These are phyloP conservation scores for Neosilurus hyrtlii DNA, from an alignment of 2,797 vertebrate genomes.

Conservation along the genomic window DNA sequence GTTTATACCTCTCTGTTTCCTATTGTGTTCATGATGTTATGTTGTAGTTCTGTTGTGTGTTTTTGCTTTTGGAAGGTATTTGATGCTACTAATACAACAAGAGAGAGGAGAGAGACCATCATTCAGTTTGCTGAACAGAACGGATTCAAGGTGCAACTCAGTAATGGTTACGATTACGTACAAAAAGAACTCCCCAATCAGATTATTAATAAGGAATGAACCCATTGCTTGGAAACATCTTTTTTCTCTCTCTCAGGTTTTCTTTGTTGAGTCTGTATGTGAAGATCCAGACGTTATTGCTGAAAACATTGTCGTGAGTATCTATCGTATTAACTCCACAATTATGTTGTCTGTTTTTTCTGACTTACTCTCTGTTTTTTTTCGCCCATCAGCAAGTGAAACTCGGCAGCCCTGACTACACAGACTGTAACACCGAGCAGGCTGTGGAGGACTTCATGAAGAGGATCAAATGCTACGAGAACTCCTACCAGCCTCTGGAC, in stretches of 20 bases:
- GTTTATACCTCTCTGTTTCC: not conserved
- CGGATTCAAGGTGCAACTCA: conserved; percentile 84
- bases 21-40: not conserved
- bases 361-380: not conserved
- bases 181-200: not conserved
- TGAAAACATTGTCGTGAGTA: conserved; percentile 94
- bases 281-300: conserved; percentile 97
- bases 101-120: conserved; percentile 92
- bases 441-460: conserved; percentile 95
- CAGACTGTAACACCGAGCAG: conserved; percentile 89
- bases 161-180: not conserved
- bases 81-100: conserved; percentile 97
- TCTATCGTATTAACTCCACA: not conserved
- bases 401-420: conserved; percentile 92
- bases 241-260: conserved; percentile 73
- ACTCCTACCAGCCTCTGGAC: conserved; percentile 89
- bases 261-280: conserved; percentile 97
- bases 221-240: too few species aligned
- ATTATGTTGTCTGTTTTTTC: not conserved
- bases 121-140: conserved; percentile 93
- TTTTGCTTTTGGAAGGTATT: conserved; percentile 78
- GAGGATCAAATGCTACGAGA: conserved; percentile 96
- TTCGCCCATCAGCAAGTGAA: conserved; percentile 87
- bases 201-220: not conserved
- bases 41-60: not conserved